Percentiles rank a stretch among this genome's conserved stretches.
These are phyloP conservation scores for Platygyra sinensis DNA, from an alignment of 64 coral and sea anemone genomes.

Conservation along the genomic window DNA sequence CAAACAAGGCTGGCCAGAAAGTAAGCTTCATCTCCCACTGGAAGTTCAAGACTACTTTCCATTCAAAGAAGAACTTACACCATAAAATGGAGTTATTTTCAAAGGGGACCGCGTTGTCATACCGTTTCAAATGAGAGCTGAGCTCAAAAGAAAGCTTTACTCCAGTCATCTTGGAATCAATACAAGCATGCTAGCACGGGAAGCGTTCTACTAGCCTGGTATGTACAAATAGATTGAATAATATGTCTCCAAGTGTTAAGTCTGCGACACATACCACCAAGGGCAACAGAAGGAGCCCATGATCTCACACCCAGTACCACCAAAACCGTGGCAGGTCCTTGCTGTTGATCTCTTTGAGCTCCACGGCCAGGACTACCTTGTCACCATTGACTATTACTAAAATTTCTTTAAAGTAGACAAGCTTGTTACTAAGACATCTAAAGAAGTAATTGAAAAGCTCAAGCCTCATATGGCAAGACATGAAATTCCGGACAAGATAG, in stretches of 20 bases:
- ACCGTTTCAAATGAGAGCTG: conserved; percentile 8
- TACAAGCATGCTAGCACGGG: conserved; percentile 45
- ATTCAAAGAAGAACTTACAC: conserved; percentile 16
- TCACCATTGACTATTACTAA: conserved; percentile 7
- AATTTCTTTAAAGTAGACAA: conserved; percentile 36
- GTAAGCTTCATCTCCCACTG: neutral
- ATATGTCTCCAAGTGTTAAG: neutral
- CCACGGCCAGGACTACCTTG: conserved; percentile 9
- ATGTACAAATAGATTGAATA: conserved; percentile 37
- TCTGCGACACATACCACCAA: conserved; percentile 3
- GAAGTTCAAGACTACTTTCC: conserved; percentile 24
- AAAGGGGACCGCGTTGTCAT: conserved; percentile 51
- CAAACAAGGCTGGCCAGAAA: conserved; percentile 44
- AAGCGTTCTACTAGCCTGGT: conserved; percentile 33
- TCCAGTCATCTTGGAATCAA: conserved; percentile 47
- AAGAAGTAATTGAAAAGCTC: neutral
- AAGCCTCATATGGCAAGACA: conserved; percentile 40
- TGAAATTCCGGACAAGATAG: conserved; percentile 13
- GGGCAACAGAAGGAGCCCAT: conserved; percentile 26
- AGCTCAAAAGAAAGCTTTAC: conserved; percentile 21
- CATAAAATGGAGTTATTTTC: conserved; percentile 49
- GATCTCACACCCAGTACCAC: neutral
- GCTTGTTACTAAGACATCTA: too few relatives aligned
- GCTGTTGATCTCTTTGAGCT: too few relatives aligned
- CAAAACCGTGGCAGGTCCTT: too few relatives aligned